phyloP scores from a whole-genome alignment of 2,888 invertebrate species.

The Apodemia hepburni region DNA sequence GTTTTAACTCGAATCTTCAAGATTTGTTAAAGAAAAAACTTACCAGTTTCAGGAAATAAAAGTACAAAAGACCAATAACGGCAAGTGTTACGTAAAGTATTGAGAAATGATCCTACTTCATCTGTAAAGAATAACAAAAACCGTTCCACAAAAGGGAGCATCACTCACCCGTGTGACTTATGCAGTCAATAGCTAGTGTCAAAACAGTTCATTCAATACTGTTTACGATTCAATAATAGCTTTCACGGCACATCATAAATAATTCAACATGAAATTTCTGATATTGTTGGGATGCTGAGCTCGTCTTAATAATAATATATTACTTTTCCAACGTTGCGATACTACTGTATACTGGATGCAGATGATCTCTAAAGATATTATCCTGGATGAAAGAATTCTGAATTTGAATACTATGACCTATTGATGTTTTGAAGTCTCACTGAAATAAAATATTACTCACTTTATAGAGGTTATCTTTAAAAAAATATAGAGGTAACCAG shows the following conservation, averaged over 20 bases:
- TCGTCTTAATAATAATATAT: constrained; percentile 13
- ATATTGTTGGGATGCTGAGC: constrained; percentile 24
- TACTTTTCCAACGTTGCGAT: background rate
- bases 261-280: constrained; percentile 31
- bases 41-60: background rate
- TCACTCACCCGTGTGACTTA: constrained; percentile 70
- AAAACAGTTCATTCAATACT: constrained; percentile 65
- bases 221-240: constrained; percentile 68
- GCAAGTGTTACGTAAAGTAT: constrained; percentile 13
- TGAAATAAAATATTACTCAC: background rate
- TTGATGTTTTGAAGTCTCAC: background rate
- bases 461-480: no score
- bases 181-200: constrained; percentile 73
- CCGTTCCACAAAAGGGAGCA: constrained; percentile 51
- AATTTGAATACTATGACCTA: background rate
- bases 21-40: background rate
- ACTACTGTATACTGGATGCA: constrained; percentile 10
- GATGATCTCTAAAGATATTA: background rate
- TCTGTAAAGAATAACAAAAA: constrained; percentile 51
- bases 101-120: constrained; percentile 36
- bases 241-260: constrained; percentile 32
- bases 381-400: background rate
- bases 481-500: no score
- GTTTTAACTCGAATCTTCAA: background rate
- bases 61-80: constrained; percentile 11